Evolutionary conservation across 2,888 invertebrate species (phyloP), one percentile per base, ranked within the genome.

Genomic region (Platypus cylindrus): DNA sequence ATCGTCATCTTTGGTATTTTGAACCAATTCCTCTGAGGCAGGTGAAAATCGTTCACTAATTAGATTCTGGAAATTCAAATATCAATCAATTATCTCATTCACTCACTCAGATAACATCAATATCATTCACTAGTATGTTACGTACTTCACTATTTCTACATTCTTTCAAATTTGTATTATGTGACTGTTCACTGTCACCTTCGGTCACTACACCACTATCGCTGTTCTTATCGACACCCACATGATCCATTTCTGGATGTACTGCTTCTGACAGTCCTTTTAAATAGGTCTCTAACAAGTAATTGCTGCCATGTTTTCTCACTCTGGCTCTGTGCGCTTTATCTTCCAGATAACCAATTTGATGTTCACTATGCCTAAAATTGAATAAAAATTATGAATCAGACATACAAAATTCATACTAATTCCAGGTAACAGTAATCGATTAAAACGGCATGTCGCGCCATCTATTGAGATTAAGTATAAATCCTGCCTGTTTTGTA

Each of bases 331-430:
- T 72, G 59, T 84, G 83, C 17, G 80, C 77, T 53, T 80, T 78
- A 52, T 80, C 78, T 64, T 83, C 83, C 48, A 82, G 70, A 51
- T 73, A 73, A 43, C 79, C 78, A 48, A 87, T 86, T 51, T 83
- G 72, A 50, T 76, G 73, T 55, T 86, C 85, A 43, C 60, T 62
- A 37, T 61, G 59, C 37, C 62, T 62, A 44, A 23, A 51, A 51
- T n/a, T n/a, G n/a, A n/a, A n/a, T n/a, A n/a, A n/a, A n/a, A n/a
- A n/a, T n/a, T n/a, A 48, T 15, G 30, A 13, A 8, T 30, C n/a
- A 28, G 13, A 15, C 7, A 28, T 9, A 30, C 5, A 26, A 5
- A 26, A 26, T n/a, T 25, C 11, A 7, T 25, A 5, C 25, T 25
- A 7, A 25, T 7, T 11, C 5, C 12, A 7, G n/a, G 25, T 5